Conservation (phyloP, 2,888 invertebrate species). For the Drosophila eohydei region DNA sequence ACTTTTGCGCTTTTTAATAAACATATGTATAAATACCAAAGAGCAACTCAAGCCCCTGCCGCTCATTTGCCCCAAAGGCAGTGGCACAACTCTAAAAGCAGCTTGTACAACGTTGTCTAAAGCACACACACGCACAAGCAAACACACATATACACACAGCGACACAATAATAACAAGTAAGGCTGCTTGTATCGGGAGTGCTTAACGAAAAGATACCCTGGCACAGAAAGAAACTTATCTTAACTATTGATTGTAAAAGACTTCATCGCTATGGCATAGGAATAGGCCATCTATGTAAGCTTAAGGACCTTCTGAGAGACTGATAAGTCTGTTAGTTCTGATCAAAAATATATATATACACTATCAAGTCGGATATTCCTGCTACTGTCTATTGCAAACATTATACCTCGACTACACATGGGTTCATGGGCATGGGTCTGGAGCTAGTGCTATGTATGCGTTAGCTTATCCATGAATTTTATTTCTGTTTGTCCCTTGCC, state of each 20-base stretch:
- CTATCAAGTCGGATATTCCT: neutral
- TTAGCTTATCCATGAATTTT: constrained; percentile 41
- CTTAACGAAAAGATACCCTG: neutral
- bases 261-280: too few relatives aligned
- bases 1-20: constrained; percentile 70
- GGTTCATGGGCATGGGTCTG: constrained; percentile 5
- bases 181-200: neutral
- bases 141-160: constrained; percentile 17
- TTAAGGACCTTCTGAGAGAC: neutral
- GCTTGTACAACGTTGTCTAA: constrained; percentile 51
- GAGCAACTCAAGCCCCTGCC: constrained; percentile 21
- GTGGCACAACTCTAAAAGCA: constrained; percentile 53
- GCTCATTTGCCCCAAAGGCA: constrained; percentile 54
- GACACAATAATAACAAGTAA: constrained; percentile 15
- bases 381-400: neutral
- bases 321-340: neutral
- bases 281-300: too few relatives aligned
- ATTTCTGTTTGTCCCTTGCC: constrained; percentile 26
- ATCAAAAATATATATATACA: neutral
- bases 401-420: neutral
- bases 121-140: constrained; percentile 36
- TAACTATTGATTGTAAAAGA: too few relatives aligned
- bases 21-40: constrained; percentile 32
- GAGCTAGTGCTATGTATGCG: constrained; percentile 46
- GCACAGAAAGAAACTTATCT: too few relatives aligned